Percentiles rank a stretch among this genome's conserved stretches.
These are phyloP conservation scores for Chrysocyon brachyurus DNA, from an alignment of 2,797 vertebrate genomes.

Conservation along the genomic window DNA sequence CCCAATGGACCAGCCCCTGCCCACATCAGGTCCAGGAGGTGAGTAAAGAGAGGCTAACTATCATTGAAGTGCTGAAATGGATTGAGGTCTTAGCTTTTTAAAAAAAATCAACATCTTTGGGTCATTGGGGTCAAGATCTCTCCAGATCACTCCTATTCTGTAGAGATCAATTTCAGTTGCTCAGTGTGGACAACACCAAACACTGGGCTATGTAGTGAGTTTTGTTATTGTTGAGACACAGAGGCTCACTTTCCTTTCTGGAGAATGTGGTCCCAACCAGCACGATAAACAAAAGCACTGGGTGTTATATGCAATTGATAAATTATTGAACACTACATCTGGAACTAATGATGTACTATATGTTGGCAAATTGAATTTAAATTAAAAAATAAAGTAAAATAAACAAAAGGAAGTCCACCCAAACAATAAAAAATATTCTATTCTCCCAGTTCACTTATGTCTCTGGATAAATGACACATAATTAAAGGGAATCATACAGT, in stretches of 20 bases:
- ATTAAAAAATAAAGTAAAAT: not conserved
- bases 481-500: not conserved
- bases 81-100: not conserved
- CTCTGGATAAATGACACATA: not conserved
- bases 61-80: not conserved
- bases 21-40: no score
- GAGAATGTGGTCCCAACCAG: not conserved
- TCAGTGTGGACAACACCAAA: not conserved
- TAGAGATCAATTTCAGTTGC: not conserved
- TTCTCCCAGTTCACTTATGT: not conserved
- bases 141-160: not conserved
- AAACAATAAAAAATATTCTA: not conserved
- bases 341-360: no score
- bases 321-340: no score
- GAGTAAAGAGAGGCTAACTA: not conserved
- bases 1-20: not conserved
- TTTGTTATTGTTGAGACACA: not conserved
- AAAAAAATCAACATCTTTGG: not conserved
- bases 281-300: not conserved
- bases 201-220: not conserved
- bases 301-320: no score
- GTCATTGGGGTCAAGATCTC: no score
- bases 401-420: not conserved
- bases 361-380: no score
- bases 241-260: not conserved